Evolutionary conservation across 2,888 invertebrate genomes (phyloP), one percentile per base, ranked within the genome.

Genomic region (Morpho helenor): DNA sequence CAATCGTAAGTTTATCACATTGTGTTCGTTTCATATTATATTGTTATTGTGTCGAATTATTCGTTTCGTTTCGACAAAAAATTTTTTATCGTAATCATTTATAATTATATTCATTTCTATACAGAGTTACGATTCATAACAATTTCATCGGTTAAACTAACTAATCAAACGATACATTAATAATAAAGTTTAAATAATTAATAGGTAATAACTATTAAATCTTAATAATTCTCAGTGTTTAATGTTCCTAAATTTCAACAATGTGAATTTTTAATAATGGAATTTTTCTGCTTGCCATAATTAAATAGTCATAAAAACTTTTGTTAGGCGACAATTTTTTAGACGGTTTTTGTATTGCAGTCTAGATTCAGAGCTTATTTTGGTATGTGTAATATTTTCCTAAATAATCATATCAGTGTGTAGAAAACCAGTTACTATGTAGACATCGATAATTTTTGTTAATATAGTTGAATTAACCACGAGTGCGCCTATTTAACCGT

Each of bases 171-270:
- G 73, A 78, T 77, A 80, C 76, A 75, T 77, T 73, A 77, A 73
- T 77, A 79, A 79, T 70, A 67, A 72, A 69, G 77, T 76, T 79
- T 61, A 66, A 68, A 64, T 79, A 81, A 76, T 80, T 79, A 80
- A 81, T 87, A 88, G 80, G 72, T 80, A 81, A 69, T 69, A 84
- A 87, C 80, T 76, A 75, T 80, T 77, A 81, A 80, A 79, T 78
- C 81, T 83, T 80, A 83, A 83, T 83, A 84, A 84, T 82, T 87
- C 87, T 87, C 87, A 87, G 80, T 89, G 88, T 89, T 88, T 81
- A 87, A 89, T 87, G 89, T 89, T 89, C 89, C 89, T 89, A 89
- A 87, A 89, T 86, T 87, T 81, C 76, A 87, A 82, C 83, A 82
- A 75, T 81, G 82, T 81, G 80, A 82, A 79, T 79, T 80, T 82